phyloP scores from a whole-genome alignment of 2,113 vertebrate species.

The Meles meles region DNA sequence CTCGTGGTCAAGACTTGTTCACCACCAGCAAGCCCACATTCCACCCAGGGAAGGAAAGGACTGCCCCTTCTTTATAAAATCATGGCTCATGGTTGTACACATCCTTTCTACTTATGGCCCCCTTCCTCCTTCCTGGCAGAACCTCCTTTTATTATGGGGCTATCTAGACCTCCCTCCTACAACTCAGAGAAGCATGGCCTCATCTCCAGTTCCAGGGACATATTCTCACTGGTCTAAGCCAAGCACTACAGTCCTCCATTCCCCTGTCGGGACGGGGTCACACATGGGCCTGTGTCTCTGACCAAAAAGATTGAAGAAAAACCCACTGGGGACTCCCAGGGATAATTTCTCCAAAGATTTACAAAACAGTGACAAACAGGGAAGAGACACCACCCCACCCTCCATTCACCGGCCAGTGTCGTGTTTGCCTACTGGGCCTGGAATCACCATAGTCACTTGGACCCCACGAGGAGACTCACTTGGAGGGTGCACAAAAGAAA shows the following conservation, averaged over 20 bases:
- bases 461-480: not conserved
- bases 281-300: not conserved
- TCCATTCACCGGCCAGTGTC: not conserved
- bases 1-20: not conserved
- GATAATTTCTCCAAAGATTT: not conserved
- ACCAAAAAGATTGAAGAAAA: not conserved
- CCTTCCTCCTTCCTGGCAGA: not conserved
- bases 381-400: not conserved
- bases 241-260: not conserved
- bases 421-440: rapidly evolving
- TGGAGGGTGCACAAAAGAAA: not conserved
- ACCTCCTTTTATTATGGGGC: not conserved
- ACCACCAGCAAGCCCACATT: not conserved
- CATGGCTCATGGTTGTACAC: not conserved
- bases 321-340: not conserved
- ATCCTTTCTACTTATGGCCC: not conserved
- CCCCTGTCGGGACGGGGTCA: not conserved
- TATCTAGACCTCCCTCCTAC: not conserved
- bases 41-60: not conserved
- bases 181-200: not conserved
- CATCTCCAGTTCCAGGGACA: not conserved
- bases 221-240: not conserved
- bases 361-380: not conserved
- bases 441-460: not conserved
- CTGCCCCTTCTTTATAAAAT: not conserved